Evolutionary conservation across 2,888 invertebrate species (phyloP), one percentile per base, ranked within the genome.

Genomic region (Xanthorhoe spadicearia): DNA sequence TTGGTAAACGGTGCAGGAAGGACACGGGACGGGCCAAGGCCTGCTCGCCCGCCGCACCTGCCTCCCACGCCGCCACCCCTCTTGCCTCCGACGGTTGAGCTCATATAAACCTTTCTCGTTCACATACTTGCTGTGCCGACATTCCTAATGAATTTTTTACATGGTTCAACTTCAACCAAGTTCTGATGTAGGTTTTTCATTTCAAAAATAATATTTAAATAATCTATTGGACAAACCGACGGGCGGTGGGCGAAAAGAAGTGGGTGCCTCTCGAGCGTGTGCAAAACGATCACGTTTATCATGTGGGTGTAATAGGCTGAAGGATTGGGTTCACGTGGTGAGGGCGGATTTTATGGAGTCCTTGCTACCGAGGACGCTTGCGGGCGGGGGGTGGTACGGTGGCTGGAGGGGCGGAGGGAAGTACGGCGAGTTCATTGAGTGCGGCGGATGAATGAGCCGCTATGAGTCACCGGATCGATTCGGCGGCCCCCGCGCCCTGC

Each of bases 391-490:
- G 76, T 76, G 73, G 74, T 64, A 77, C 68, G 79, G 75, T 35
- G 74, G 68, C 70, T 56, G 63, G 73, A 72, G 70, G 72, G 75
- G 76, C 77, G 71, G 74, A 75, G 79, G 77, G 78, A 75, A 35
- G 78, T 77, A 80, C 84, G 83, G 83, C 81, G 81, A 79, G 83
- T 92, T 91, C 92, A 93, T 93, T 93, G 88, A 93, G 90, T 77
- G 89, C 87, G 88, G 88, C 86, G 87, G 88, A 92, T 93, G 92
- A 93, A 93, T 93, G 92, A 85, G 87, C 83, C 82, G 85, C 85
- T 85, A 83, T 92, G 92, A 92, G 82, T 93, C 92, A 92, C 80
- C 87, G 84, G 89, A 91, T 92, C 92, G 90, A 92, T 91, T 82
- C 80, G 75, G 63, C 28, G 52, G 79, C 70, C 69, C 75, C 77